Conservation (phyloP, 1,140 invertebrate genomes). For the Listronotus bonariensis region DNA sequence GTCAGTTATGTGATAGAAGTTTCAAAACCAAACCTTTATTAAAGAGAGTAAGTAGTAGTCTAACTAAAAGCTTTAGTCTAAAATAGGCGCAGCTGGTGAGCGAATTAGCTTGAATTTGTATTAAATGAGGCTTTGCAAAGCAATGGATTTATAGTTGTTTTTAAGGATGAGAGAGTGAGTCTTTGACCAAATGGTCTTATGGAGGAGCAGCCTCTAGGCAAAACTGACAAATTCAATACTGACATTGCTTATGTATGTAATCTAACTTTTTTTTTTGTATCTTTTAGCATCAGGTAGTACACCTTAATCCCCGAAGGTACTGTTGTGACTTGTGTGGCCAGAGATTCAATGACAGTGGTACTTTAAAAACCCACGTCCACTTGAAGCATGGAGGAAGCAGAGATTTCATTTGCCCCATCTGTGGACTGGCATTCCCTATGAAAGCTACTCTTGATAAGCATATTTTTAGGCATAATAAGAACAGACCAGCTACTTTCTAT, state of each 20-base stretch:
- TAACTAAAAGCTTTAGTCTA: too few species aligned
- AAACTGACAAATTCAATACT: too few species aligned
- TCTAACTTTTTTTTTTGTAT: slow-evolving; percentile 55
- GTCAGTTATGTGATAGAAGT: slow-evolving; percentile 17
- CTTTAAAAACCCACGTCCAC: slow-evolving; percentile 45
- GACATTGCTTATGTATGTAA: background rate
- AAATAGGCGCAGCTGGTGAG: too few species aligned
- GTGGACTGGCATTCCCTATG: slow-evolving; percentile 43
- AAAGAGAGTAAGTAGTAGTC: slow-evolving; percentile 11
- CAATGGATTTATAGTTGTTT: too few species aligned
- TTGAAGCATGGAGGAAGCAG: slow-evolving; percentile 43
- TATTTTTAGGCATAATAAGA: slow-evolving; percentile 35
- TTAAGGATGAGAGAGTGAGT: too few species aligned
- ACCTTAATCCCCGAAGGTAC: slow-evolving; percentile 50
- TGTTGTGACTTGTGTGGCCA: slow-evolving; percentile 47
- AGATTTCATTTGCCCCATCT: slow-evolving; percentile 47
- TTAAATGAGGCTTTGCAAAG: too few species aligned
- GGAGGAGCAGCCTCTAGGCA: too few species aligned
- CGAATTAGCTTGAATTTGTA: too few species aligned
- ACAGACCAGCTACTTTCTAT: slow-evolving; percentile 18
- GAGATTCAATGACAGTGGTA: slow-evolving; percentile 42
- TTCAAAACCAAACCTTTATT: slow-evolving; percentile 30
- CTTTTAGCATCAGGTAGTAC: slow-evolving; percentile 54
- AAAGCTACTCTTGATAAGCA: slow-evolving; percentile 48
- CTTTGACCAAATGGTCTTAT: too few species aligned